Percentiles rank a stretch among this genome's conserved stretches.
These are phyloP conservation scores for Pycnonotus jocosus DNA, from an alignment of 2,113 vertebrate species.

Conservation along the genomic window DNA sequence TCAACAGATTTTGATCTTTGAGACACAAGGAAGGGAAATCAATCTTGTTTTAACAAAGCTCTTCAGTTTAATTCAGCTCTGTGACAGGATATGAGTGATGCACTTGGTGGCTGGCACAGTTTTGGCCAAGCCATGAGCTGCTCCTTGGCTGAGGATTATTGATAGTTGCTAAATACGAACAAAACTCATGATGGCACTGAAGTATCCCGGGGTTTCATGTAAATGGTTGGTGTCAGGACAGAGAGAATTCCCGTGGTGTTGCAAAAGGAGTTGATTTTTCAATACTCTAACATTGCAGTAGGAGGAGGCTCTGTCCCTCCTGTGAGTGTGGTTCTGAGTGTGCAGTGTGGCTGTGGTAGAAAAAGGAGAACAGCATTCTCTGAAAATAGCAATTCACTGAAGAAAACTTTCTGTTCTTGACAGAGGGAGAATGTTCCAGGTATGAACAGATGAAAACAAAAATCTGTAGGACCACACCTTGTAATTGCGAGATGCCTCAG, in stretches of 20 bases:
- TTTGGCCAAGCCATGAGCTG: background rate
- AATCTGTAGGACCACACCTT: no score
- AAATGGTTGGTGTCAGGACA: background rate
- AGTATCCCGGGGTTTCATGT: background rate
- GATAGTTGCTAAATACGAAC: background rate
- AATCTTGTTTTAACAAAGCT: background rate
- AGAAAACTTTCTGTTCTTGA: background rate
- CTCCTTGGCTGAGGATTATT: background rate
- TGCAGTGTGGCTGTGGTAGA: background rate
- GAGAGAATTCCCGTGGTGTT: background rate
- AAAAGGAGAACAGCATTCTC: rapidly evolving
- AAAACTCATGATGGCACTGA: background rate
- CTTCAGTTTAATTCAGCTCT: background rate
- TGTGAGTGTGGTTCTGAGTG: rapidly evolving
- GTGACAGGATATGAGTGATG: background rate
- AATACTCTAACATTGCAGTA: no score
- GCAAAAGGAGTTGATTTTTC: background rate
- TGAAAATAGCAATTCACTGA: background rate
- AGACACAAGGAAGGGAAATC: background rate
- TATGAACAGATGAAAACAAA: background rate
- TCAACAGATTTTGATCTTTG: background rate
- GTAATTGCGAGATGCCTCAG: background rate
- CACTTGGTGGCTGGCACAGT: background rate
- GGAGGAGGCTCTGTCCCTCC: background rate
- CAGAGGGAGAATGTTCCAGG: background rate